These are phyloP conservation scores for Cryptus armator DNA, from an alignment of 2,888 invertebrate genomes.

Conservation along the genomic window DNA sequence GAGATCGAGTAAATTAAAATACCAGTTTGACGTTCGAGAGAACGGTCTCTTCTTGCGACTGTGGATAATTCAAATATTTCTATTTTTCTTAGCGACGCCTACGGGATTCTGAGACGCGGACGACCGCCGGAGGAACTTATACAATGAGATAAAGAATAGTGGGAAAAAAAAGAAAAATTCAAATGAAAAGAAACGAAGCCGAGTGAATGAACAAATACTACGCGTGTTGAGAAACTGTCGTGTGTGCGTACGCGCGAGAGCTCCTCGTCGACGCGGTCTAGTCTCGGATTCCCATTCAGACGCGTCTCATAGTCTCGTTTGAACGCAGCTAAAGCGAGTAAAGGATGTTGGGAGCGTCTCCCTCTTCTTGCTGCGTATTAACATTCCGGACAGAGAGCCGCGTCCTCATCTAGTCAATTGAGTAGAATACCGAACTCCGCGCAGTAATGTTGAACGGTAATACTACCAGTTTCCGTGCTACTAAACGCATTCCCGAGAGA, in stretches of 20 bases:
- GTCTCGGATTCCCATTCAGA: slow-evolving; percentile 61
- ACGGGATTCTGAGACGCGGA: slow-evolving; percentile 10
- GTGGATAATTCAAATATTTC: background rate
- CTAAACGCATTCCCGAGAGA: background rate
- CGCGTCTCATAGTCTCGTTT: slow-evolving; percentile 49
- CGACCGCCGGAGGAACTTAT: slow-evolving; percentile 2
- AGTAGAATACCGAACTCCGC: slow-evolving; percentile 59
- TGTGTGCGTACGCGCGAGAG: slow-evolving; percentile 44
- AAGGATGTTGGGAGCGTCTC: slow-evolving; percentile 52
- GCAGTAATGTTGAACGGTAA: slow-evolving; percentile 40
- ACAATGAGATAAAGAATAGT: background rate
- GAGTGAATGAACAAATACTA: slow-evolving; percentile 75
- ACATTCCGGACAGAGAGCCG: slow-evolving; percentile 67
- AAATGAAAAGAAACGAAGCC: slow-evolving; percentile 66
- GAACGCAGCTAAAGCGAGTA: slow-evolving; percentile 13
- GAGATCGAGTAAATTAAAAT: background rate
- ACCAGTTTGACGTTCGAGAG: background rate
- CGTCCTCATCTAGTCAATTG: slow-evolving; percentile 67
- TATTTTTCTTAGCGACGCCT: slow-evolving; percentile 27
- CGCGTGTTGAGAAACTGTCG: slow-evolving; percentile 46
- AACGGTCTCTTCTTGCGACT: slow-evolving; percentile 1
- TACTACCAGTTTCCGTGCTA: slow-evolving; percentile 17
- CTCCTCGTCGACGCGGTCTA: slow-evolving; percentile 32
- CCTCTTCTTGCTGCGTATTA: slow-evolving; percentile 61
- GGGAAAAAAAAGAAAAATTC: slow-evolving; percentile 37